A percentile compares a stretch with the other conserved stretches of the same genome.
Conservation (phyloP, 2,888 invertebrate genomes). For the Crocallis elinguaria region DNA sequence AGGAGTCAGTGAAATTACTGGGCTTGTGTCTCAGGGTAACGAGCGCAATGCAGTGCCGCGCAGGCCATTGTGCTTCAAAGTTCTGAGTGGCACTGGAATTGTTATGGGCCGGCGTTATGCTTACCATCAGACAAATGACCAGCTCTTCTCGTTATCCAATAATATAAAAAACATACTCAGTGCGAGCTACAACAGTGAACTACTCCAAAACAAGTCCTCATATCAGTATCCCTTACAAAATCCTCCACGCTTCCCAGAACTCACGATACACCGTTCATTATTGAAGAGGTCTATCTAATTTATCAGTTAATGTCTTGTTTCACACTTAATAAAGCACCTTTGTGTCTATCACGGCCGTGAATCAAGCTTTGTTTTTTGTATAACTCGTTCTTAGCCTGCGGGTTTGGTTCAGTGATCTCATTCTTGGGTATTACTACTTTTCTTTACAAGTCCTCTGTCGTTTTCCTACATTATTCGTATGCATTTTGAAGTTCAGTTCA, state of each 20-base stretch:
- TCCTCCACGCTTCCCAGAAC: slow-evolving; percentile 1
- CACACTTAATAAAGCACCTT: slow-evolving; percentile 51
- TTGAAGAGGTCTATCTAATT: slow-evolving; percentile 41
- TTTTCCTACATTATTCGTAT: background rate
- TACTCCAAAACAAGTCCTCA: background rate
- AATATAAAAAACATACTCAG: too few species aligned
- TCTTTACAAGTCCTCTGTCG: background rate
- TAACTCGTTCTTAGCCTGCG: slow-evolving; percentile 1
- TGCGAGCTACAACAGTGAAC: too few species aligned
- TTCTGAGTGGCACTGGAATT: too few species aligned
- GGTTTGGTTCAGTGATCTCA: slow-evolving; percentile 11
- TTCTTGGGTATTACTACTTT: background rate
- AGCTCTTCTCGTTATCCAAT: too few species aligned
- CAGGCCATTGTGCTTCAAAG: too few species aligned
- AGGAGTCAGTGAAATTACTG: too few species aligned
- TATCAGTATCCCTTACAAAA: background rate
- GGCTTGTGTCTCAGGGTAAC: too few species aligned
- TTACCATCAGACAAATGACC: too few species aligned
- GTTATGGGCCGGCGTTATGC: too few species aligned
- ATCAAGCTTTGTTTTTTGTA: slow-evolving; percentile 20
- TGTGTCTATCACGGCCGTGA: slow-evolving; percentile 34
- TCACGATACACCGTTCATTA: slow-evolving; percentile 11
- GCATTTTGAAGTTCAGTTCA: too few species aligned
- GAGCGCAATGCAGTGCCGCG: too few species aligned
- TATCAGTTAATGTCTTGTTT: slow-evolving; percentile 49